Conservation (phyloP, 2,797 vertebrate genomes). For the Prunella strophiata region DNA sequence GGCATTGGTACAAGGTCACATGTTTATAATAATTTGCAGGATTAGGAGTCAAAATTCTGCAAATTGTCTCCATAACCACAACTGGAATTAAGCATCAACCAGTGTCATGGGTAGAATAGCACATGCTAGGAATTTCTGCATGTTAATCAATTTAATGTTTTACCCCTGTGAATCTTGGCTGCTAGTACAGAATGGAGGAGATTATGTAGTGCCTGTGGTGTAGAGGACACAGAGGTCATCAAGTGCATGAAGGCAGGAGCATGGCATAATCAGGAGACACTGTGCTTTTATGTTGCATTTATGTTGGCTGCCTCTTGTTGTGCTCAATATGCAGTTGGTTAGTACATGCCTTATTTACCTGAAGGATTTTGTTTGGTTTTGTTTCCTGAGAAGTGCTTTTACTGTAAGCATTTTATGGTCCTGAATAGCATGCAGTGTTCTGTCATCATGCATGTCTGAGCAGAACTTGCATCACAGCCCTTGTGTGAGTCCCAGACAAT, state of each 20-base stretch:
- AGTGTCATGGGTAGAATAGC: neutral
- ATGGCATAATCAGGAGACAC: neutral
- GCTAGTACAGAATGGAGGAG: neutral
- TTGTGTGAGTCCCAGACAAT: neutral
- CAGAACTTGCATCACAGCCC: neutral
- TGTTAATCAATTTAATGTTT: neutral
- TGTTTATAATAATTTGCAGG: neutral
- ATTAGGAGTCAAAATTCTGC: neutral
- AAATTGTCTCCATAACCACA: neutral
- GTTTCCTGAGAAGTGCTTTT: neutral
- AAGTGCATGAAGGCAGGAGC: neutral
- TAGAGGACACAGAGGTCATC: neutral
- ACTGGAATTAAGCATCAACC: neutral
- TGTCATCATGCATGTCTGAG: neutral
- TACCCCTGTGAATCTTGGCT: neutral
- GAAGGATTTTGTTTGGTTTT: neutral
- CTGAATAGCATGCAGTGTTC: neutral
- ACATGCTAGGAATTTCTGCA: neutral
- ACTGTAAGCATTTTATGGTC: neutral
- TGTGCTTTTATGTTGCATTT: neutral
- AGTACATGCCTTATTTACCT: neutral
- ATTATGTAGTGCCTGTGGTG: neutral
- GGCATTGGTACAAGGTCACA: neutral
- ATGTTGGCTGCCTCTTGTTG: neutral
- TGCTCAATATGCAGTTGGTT: neutral